Percentiles rank a stretch among this genome's conserved stretches.
These are phyloP conservation scores for Melanotus villosus DNA, from an alignment of 2,888 invertebrate genomes.

Conservation along the genomic window DNA sequence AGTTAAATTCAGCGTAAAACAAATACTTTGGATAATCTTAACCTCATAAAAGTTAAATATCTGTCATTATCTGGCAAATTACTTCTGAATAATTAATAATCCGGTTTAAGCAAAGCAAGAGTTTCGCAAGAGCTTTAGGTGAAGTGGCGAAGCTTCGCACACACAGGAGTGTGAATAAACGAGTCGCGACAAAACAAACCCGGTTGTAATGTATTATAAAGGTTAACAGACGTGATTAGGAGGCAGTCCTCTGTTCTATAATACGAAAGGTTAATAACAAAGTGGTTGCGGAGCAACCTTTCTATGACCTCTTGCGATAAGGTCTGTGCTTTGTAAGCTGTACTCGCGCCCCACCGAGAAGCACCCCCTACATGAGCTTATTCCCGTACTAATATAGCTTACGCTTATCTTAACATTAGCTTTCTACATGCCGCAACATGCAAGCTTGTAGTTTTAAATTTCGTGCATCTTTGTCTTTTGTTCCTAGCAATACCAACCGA, in stretches of 20 bases:
- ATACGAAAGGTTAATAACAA: slow-evolving; percentile 64
- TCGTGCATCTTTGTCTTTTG: slow-evolving; percentile 31
- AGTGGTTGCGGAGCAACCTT: slow-evolving; percentile 63
- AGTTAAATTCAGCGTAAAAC: not conserved
- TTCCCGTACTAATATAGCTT: slow-evolving; percentile 54
- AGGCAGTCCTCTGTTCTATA: slow-evolving; percentile 56
- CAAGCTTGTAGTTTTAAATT: slow-evolving; percentile 54
- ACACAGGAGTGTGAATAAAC: slow-evolving; percentile 34
- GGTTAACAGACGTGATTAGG: slow-evolving; percentile 60
- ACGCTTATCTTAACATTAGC: slow-evolving; percentile 58
- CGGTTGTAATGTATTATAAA: slow-evolving; percentile 51
- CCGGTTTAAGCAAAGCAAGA: not conserved
- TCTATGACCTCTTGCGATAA: slow-evolving; percentile 63
- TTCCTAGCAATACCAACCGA: slow-evolving; percentile 15
- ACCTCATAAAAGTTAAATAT: not conserved
- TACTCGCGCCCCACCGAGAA: slow-evolving; percentile 50
- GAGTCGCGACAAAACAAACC: slow-evolving; percentile 35
- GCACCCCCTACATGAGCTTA: slow-evolving; percentile 45
- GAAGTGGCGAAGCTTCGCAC: slow-evolving; percentile 13
- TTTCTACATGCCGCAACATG: slow-evolving; percentile 55
- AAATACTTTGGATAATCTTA: not conserved
- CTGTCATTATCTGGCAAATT: slow-evolving; percentile 9
- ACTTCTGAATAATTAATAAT: too few relatives aligned
- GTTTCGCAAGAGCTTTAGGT: slow-evolving; percentile 21
- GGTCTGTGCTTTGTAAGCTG: slow-evolving; percentile 58